These are phyloP conservation scores for Sminthurinus aureus DNA, from an alignment of 2,888 invertebrate species.

Conservation along the genomic window DNA sequence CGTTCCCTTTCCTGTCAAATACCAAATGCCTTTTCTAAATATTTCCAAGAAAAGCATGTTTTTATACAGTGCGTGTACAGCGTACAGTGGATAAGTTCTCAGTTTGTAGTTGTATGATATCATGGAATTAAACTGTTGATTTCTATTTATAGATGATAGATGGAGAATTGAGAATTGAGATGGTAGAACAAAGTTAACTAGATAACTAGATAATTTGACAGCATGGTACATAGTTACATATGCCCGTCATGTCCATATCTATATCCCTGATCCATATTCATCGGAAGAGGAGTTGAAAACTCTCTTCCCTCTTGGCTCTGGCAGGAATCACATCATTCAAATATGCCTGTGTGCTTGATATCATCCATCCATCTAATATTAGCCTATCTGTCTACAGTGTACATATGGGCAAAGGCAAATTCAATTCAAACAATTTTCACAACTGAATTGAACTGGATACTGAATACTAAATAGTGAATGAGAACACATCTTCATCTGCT, in stretches of 20 bases:
- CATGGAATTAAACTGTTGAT: not conserved
- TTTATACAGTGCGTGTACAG: no score
- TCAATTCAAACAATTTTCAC: not conserved
- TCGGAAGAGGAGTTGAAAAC: not conserved
- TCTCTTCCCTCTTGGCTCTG: not conserved
- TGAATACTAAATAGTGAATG: not conserved
- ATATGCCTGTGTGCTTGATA: not conserved
- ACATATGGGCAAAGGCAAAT: not conserved
- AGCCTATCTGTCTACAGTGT: not conserved
- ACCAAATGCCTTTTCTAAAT: no score
- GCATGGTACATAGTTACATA: not conserved
- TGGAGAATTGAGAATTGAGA: not conserved
- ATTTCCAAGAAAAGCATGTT: no score
- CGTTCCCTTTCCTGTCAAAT: not conserved
- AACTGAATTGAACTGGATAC: not conserved
- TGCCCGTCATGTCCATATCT: not conserved
- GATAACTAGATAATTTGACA: conserved; percentile 24
- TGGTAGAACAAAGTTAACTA: not conserved
- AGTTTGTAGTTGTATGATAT: not conserved
- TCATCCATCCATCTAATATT: no score
- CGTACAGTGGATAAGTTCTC: no score
- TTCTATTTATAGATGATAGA: not conserved
- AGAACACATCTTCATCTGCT: not conserved
- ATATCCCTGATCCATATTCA: conserved; percentile 8
- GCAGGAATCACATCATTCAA: not conserved